Percentiles rank a stretch among this genome's conserved stretches.
Evolutionary conservation across 2,888 invertebrate species (phyloP).

Genomic region (Ochropleura plecta): DNA sequence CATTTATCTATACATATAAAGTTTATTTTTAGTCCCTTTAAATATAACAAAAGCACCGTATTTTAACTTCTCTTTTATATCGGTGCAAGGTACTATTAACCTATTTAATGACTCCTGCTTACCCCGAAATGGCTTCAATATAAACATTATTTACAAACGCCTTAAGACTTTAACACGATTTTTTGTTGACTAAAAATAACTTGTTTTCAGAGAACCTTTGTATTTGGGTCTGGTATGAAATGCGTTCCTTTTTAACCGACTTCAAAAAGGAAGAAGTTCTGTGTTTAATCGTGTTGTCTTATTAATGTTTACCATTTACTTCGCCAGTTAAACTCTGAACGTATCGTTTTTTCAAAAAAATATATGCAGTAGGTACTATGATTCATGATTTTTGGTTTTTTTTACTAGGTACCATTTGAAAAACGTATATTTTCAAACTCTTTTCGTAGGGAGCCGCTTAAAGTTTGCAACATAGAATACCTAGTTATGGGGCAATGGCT

Average conservation of each 20-base stretch:
- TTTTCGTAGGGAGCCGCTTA: too few species aligned
- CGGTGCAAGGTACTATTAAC: slow-evolving; percentile 54
- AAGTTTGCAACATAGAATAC: too few species aligned
- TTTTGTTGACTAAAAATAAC: slow-evolving; percentile 32
- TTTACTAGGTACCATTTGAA: too few species aligned
- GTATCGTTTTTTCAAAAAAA: too few species aligned
- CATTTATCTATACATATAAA: not conserved
- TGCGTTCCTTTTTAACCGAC: not conserved
- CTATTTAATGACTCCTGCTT: slow-evolving; percentile 60
- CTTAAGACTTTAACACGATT: slow-evolving; percentile 42
- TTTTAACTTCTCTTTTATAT: slow-evolving; percentile 35
- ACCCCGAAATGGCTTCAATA: slow-evolving; percentile 53
- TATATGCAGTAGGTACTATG: too few species aligned
- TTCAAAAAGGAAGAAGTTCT: not conserved
- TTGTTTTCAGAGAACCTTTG: not conserved
- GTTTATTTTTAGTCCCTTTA: slow-evolving; percentile 18
- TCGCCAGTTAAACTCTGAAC: too few species aligned
- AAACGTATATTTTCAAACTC: too few species aligned
- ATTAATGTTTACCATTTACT: too few species aligned
- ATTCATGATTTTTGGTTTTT: too few species aligned
- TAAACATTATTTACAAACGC: slow-evolving; percentile 53
- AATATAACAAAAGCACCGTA: slow-evolving; percentile 41
- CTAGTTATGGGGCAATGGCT: too few species aligned
- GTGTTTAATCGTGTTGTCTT: too few species aligned
- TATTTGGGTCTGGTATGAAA: slow-evolving; percentile 1